phyloP scores from a whole-genome alignment of 2,888 invertebrate genomes.

The Netelia fuscicornis region DNA sequence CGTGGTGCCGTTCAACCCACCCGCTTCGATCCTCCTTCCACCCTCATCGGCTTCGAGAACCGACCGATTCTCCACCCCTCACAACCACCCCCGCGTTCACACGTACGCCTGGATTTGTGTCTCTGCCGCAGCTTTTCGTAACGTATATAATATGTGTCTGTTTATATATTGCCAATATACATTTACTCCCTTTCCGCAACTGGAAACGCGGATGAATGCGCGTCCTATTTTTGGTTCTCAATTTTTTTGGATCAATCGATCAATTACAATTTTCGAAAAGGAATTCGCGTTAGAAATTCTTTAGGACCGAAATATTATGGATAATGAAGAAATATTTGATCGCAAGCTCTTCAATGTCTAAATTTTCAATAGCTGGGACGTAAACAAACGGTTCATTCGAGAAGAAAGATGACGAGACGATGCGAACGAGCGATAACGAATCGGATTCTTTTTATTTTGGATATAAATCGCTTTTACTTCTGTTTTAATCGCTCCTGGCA shows the following conservation, averaged over 20 bases:
- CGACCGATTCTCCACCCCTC: constrained; percentile 40
- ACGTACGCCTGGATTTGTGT: constrained; percentile 69
- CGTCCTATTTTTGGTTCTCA: constrained; percentile 13
- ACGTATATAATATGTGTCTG: constrained; percentile 20
- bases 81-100: constrained; percentile 66
- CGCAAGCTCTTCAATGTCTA: background rate
- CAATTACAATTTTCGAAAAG: too few relatives aligned
- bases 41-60: constrained; percentile 38
- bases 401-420: background rate
- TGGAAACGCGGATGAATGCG: constrained; percentile 19
- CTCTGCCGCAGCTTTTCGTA: constrained; percentile 43
- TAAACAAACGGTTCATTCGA: background rate
- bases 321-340: background rate
- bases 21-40: constrained; percentile 29
- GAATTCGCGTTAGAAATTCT: background rate
- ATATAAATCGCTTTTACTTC: background rate
- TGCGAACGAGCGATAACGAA: background rate
- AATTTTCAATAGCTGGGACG: background rate
- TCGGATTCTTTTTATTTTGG: constrained; percentile 5
- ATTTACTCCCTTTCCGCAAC: constrained; percentile 27
- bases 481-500: constrained; percentile 11
- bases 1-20: constrained; percentile 39
- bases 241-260: background rate
- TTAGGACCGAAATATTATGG: background rate
- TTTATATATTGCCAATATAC: constrained; percentile 1